Conservation (phyloP, 2,888 invertebrate species). For the Melipona bicolor region DNA sequence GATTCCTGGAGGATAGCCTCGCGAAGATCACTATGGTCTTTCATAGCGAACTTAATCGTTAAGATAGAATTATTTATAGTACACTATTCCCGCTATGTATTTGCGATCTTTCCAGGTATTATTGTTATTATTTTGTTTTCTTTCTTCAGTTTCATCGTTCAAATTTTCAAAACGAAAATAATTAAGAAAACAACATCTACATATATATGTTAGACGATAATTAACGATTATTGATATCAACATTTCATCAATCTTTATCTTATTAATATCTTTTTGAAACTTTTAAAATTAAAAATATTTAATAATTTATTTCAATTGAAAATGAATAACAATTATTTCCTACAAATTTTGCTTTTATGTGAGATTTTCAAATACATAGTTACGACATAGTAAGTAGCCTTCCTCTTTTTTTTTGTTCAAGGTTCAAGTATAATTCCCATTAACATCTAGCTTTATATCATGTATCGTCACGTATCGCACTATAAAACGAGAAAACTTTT, state of each 20-base stretch:
- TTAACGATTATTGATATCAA: background rate
- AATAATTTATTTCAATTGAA: background rate
- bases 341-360: too few relatives aligned
- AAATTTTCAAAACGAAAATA: background rate
- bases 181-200: too few relatives aligned
- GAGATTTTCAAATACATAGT: constrained; percentile 33
- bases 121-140: background rate
- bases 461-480: constrained; percentile 37
- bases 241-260: background rate
- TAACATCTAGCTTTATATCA: constrained; percentile 43
- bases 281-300: background rate
- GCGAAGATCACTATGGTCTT: constrained; percentile 43
- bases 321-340: background rate
- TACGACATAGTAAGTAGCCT: constrained; percentile 9
- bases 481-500: constrained; percentile 33
- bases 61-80: constrained; percentile 56
- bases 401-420: constrained; percentile 20
- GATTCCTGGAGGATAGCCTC: constrained; percentile 53
- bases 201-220: background rate
- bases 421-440: constrained; percentile 20
- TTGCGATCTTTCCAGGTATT: constrained; percentile 1
- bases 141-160: background rate
- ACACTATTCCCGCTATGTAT: constrained; percentile 38
- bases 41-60: constrained; percentile 64
- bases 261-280: background rate